Evolutionary conservation across 23 tunicate species (phyloP).

Genomic region (Trididemnum miniatum): DNA sequence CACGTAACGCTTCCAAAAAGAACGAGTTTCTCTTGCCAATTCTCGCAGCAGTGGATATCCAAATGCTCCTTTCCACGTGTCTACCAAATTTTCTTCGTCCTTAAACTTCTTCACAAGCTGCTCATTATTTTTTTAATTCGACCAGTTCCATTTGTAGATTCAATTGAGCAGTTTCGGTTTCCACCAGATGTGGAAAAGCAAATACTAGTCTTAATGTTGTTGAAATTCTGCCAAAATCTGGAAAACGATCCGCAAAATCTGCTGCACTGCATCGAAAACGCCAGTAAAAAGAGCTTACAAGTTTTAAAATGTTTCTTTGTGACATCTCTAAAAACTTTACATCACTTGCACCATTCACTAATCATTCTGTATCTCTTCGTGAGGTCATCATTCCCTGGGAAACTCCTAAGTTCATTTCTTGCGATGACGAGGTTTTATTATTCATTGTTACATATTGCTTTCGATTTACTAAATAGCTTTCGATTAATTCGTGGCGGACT

Average conservation of each 20-base stretch:
- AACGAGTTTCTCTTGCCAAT: conserved; percentile 43
- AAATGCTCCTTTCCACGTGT: conserved; percentile 26
- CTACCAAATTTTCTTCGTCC: conserved; percentile 45
- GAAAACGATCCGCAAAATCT: conserved; percentile 29
- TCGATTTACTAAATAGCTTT: no score
- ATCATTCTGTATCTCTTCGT: no score
- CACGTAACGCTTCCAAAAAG: conserved; percentile 50
- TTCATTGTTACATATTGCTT: no score
- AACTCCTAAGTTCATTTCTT: no score
- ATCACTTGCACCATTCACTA: no score
- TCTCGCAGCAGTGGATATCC: conserved; percentile 28
- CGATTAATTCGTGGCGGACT: no score
- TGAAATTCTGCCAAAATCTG: conserved; percentile 51
- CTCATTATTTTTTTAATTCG: conserved; percentile 41
- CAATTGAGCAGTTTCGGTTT: conserved; percentile 41
- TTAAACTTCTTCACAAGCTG: conserved; percentile 48
- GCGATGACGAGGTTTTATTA: no score
- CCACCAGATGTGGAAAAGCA: conserved; percentile 60
- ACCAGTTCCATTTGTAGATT: conserved; percentile 54
- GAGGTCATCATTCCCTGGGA: no score
- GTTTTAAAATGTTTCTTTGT: no score
- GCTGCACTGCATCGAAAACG: conserved; percentile 52
- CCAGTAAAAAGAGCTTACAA: conserved; percentile 37
- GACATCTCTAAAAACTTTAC: no score
- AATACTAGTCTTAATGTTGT: conserved; percentile 41